Conservation (phyloP, 37 sponge, comb jelly and placozoan genomes). For the Oopsacas minuta region DNA sequence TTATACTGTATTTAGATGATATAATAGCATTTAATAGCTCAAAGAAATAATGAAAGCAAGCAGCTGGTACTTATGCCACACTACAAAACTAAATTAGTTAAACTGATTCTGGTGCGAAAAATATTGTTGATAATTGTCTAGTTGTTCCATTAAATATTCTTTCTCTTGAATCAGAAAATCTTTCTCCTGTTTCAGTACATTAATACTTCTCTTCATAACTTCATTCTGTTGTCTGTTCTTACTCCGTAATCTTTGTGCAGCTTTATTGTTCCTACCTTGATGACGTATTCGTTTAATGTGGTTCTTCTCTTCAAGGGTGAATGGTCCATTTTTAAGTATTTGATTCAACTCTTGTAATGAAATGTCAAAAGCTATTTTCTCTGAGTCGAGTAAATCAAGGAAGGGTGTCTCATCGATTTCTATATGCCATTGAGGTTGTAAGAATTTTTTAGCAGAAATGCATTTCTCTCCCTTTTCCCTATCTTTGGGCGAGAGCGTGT, state of each 20-base stretch:
- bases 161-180: not conserved
- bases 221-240: not conserved
- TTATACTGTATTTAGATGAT: too few relatives aligned
- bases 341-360: not conserved
- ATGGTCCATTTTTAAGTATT: not conserved
- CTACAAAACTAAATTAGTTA: not conserved
- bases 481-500: too few relatives aligned
- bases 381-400: not conserved
- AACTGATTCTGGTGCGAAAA: not conserved
- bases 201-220: not conserved
- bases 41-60: too few relatives aligned
- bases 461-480: too few relatives aligned
- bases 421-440: too few relatives aligned
- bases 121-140: not conserved
- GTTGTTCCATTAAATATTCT: not conserved
- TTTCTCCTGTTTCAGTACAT: not conserved
- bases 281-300: not conserved
- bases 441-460: too few relatives aligned
- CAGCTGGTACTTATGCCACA: not conserved
- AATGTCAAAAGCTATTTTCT: not conserved
- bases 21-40: not conserved
- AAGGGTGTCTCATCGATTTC: too few relatives aligned
- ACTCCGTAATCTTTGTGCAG: not conserved
- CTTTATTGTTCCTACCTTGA: slow-evolving; percentile 1
- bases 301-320: not conserved